Percentiles rank a stretch among this genome's conserved stretches.
These are phyloP conservation scores for Neoaliturus tenellus DNA, from an alignment of 2,888 invertebrate species.

Conservation along the genomic window DNA sequence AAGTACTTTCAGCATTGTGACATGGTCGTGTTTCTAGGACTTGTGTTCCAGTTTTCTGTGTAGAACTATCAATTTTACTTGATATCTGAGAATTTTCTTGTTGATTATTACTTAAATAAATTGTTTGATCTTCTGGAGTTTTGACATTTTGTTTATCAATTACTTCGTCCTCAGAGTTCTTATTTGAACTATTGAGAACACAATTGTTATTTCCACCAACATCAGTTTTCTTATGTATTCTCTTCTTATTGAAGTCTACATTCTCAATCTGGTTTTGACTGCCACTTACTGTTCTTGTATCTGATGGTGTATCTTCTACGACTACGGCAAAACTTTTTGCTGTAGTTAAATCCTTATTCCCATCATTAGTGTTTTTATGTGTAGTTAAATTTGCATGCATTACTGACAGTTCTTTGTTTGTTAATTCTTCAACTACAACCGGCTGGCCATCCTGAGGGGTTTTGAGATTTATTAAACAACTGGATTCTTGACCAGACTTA, in stretches of 20 bases:
- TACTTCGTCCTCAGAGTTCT: background rate
- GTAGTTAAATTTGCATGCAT: no score
- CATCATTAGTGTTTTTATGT: background rate
- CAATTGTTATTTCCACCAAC: background rate
- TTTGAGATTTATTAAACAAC: background rate
- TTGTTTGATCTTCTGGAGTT: background rate
- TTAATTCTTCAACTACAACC: background rate
- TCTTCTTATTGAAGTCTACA: background rate
- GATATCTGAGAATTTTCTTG: background rate
- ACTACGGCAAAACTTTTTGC: background rate
- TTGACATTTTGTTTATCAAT: background rate
- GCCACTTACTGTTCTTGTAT: background rate
- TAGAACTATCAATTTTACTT: background rate
- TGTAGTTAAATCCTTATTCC: background rate
- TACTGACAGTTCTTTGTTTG: background rate
- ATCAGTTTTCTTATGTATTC: background rate
- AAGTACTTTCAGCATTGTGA: background rate
- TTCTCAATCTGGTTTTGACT: background rate
- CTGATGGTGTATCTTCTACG: background rate
- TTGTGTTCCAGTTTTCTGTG: background rate
- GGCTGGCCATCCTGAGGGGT: background rate
- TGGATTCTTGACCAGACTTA: slow-evolving; percentile 28
- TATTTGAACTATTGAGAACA: background rate
- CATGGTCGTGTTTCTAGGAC: background rate
- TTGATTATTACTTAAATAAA: background rate